Evolutionary conservation across 92 coral and sea anemone genomes (phyloP), one percentile per base, ranked within the genome.

Genomic region (Bergia puertoricense): DNA sequence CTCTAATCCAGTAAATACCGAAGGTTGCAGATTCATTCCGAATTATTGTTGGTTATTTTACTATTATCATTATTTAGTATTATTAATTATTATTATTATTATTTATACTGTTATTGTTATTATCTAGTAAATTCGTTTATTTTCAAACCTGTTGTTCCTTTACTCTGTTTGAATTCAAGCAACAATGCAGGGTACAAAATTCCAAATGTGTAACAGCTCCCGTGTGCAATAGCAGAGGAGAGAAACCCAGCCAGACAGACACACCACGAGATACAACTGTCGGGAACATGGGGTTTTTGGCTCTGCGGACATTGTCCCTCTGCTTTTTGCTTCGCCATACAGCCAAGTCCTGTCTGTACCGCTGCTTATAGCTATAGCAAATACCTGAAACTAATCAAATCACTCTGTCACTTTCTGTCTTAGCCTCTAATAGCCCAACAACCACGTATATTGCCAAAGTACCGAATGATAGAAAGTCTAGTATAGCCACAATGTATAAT

Each of bases 211-310:
- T 76, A 76, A 41, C 80, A 76, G 15, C 80, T 43, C 10, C 80
- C 80, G 51, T 76, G 80, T 20, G 42, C 80, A 2, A 76, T 45
- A 1, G 80, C 80, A 2, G 80, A 40, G 48, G 51, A 76, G 30
- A 76, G 80, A 16, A 76, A 76, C 50, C 50, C 80, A 15, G 80
- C 36, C 80, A 20, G 48, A 42, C 80, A 76, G 30, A 76, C 80
- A 76, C 44, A 45, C 80, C 80, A 76, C 18, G 80, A 76, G 2
- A 51, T 76, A 6, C 8, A 9, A 5, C 80, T 76, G 46, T 76
- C 80, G 3, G 46, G 48, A 20, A 22, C 46, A 11, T 76, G 80
- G 11, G 54, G 42, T 36, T 0, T 5, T 36, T 18, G 13, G 76
- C 16, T 72, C 76, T 37, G 9, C 46, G 15, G 11, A 76, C 79